These are phyloP conservation scores for Gymnocypris eckloni DNA, from an alignment of 2,797 vertebrate genomes.

Conservation along the genomic window DNA sequence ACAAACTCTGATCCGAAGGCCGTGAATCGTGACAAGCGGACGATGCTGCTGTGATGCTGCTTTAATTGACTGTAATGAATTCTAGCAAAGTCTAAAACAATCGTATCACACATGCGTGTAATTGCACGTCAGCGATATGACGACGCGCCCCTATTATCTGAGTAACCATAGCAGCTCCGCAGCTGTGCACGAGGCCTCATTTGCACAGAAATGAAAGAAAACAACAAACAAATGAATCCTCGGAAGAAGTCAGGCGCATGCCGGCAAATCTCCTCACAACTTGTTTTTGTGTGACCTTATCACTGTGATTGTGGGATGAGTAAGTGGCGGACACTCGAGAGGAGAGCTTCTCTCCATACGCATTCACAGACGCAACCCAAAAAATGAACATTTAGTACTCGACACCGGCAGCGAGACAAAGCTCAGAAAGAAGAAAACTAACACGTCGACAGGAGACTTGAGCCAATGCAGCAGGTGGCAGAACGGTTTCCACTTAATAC, in stretches of 20 bases:
- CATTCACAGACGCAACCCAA: background rate
- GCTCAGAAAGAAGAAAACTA: background rate
- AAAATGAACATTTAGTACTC: background rate
- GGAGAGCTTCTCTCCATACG: constrained; percentile 10
- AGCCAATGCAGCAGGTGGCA: background rate
- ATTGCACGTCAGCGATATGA: constrained; percentile 9
- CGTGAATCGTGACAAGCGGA: background rate
- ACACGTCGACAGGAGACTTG: background rate
- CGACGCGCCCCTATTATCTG: background rate
- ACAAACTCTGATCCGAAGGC: background rate
- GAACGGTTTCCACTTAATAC: background rate
- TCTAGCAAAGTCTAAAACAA: constrained; percentile 23
- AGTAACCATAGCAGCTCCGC: constrained; percentile 59
- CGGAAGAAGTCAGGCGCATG: constrained; percentile 28
- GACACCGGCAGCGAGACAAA: background rate
- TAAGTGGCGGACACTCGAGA: constrained; percentile 3
- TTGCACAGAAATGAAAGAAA: constrained; percentile 60
- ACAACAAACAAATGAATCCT: constrained; percentile 54
- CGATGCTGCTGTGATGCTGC: no score
- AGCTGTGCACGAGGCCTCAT: constrained; percentile 55
- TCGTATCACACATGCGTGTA: constrained; percentile 26
- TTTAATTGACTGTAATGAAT: constrained; percentile 22
- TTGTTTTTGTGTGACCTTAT: constrained; percentile 41
- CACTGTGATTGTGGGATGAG: background rate
- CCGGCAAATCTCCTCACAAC: constrained; percentile 18